Evolutionary conservation across 2,888 invertebrate species (phyloP), one percentile per base, ranked within the genome.

Genomic region (Agrilus cyanescens): DNA sequence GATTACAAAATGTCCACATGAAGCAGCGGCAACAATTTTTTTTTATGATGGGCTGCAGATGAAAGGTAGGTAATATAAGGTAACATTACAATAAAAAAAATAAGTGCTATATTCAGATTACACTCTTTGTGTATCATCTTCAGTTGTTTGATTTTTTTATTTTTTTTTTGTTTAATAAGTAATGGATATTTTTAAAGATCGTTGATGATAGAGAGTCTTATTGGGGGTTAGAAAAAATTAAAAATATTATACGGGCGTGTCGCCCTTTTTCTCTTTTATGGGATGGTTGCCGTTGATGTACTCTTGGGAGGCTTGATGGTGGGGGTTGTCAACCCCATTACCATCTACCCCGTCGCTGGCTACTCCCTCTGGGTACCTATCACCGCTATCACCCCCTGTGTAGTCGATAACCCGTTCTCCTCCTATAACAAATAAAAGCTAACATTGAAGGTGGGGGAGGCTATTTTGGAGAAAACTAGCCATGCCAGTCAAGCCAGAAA

Each of bases 231-330:
- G 10, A 25, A 25, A 25, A 25, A 25, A 25, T 25, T 25, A 25
- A 25, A 33, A 32, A 32, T 14, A 45, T 72, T 74, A 75, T 53
- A 76, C 76, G 38, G 73, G 73, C 39, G 75, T 75, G 57, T 76
- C 73, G 57, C 73, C 73, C 59, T 75, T 74, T 58, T 72, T 70
- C 56, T 74, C 73, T 53, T 62, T 62, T 56, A 72, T 66, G 20
- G 59, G 57, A 53, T 71, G 72, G 57, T 71, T 72, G 46, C 73
- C 74, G 58, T 74, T 74, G 56, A 75, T 71, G 65, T 74, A 75
- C 56, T 76, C 75, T 52, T 70, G 70, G 53, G 74, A 74, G 50
- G 69, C 67, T 57, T 75, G 73, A 50, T 69, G 68, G 50, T 69
- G 69, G 41, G 70, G 69, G 52, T 70, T 70, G 57, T 69, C 69